These are phyloP conservation scores for Metopolophium dirhodum DNA, from an alignment of 1,140 invertebrate species.

Conservation along the genomic window DNA sequence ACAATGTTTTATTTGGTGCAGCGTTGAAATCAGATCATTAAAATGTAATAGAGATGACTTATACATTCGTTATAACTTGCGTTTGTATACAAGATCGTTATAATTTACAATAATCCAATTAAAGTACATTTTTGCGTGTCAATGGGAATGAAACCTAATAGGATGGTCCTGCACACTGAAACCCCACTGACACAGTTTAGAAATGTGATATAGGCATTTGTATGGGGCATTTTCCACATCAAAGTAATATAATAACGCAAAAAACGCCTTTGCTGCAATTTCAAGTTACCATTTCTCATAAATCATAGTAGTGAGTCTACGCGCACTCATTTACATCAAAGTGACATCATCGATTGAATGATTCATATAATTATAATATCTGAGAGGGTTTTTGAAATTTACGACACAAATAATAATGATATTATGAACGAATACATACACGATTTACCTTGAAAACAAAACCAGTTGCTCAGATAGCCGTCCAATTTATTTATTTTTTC, in stretches of 20 bases:
- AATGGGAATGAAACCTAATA: background rate
- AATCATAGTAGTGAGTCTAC: background rate
- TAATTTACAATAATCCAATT: background rate
- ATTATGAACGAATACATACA: background rate
- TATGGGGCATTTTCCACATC: background rate
- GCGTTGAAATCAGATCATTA: background rate
- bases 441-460: conserved; percentile 44
- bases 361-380: conserved; percentile 19
- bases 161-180: background rate
- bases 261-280: background rate
- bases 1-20: background rate
- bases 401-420: conserved; percentile 7
- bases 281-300: background rate
- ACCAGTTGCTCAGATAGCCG: conserved; percentile 1
- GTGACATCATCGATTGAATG: conserved; percentile 36
- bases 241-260: background rate
- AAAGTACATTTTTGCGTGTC: conserved; percentile 6
- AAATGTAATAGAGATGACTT: background rate
- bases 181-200: background rate
- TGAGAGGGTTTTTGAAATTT: background rate
- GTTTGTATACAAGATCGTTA: background rate
- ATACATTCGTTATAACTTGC: background rate
- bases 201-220: background rate
- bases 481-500: conserved; percentile 11
- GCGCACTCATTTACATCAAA: background rate